Evolutionary conservation across 2,888 invertebrate genomes (phyloP).

Genomic region (Trissolcus japonicus): DNA sequence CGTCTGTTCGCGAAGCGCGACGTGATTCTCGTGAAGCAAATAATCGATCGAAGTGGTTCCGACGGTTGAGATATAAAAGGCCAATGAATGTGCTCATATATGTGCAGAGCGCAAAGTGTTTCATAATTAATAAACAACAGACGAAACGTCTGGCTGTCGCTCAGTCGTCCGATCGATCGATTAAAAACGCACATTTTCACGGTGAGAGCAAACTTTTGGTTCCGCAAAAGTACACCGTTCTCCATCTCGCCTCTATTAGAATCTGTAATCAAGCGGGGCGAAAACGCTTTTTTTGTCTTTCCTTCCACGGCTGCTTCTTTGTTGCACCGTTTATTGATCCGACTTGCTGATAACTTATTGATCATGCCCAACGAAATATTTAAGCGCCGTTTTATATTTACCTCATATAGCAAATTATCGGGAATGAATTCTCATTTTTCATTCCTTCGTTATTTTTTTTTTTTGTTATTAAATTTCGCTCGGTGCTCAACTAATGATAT

Average conservation of each 20-base stretch:
- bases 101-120: slow-evolving; percentile 33
- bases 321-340: slow-evolving; percentile 11
- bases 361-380: slow-evolving; percentile 8
- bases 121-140: slow-evolving; percentile 50
- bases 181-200: slow-evolving; percentile 4
- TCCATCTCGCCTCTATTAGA: slow-evolving; percentile 7
- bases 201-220: neutral
- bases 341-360: slow-evolving; percentile 25
- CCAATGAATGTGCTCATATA: slow-evolving; percentile 49
- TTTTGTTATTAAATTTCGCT: neutral
- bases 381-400: slow-evolving; percentile 24
- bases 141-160: slow-evolving; percentile 39
- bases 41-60: slow-evolving; percentile 51
- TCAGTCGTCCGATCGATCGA: slow-evolving; percentile 31
- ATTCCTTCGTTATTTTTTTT: neutral
- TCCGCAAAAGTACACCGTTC: neutral
- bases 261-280: slow-evolving; percentile 7
- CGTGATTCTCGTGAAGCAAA: slow-evolving; percentile 16
- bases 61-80: slow-evolving; percentile 37
- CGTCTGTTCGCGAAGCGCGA: slow-evolving; percentile 1
- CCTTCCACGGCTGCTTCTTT: slow-evolving; percentile 20
- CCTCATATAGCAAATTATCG: slow-evolving; percentile 25
- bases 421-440: slow-evolving; percentile 2
- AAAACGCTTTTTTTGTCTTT: neutral
- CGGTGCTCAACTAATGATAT: no score